Conservation (phyloP, 2,888 invertebrate genomes). For the Drosophila trichaetosa region DNA sequence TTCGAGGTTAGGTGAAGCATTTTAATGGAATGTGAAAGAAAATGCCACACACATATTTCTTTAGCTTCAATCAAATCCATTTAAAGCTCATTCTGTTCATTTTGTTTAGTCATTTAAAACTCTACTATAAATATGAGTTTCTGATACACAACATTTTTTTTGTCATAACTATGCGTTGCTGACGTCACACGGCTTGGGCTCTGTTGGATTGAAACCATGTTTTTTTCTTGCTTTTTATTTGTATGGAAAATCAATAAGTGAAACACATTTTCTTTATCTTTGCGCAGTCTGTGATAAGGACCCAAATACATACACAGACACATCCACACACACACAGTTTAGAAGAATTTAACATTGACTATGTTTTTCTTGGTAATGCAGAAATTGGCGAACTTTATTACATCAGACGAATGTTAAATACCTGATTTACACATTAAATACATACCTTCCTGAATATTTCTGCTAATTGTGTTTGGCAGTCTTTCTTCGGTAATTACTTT, state of each 20-base stretch:
- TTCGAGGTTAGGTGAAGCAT: slow-evolving; percentile 38
- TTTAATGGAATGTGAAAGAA: background rate
- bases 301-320: background rate
- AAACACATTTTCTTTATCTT: slow-evolving; percentile 36
- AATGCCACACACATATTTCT: background rate
- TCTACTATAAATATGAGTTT: background rate
- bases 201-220: slow-evolving; percentile 17
- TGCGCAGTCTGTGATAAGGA: slow-evolving; percentile 41
- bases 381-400: slow-evolving; percentile 35
- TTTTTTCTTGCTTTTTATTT: background rate
- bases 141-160: slow-evolving; percentile 5
- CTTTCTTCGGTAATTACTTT: slow-evolving; percentile 75
- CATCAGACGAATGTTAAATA: slow-evolving; percentile 50
- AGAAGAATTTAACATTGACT: background rate
- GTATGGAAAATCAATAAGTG: slow-evolving; percentile 56
- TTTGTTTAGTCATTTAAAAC: too few relatives aligned
- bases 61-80: background rate
- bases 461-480: slow-evolving; percentile 21
- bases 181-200: slow-evolving; percentile 46
- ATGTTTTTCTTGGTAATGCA: background rate
- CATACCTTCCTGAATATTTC: slow-evolving; percentile 51
- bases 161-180: slow-evolving; percentile 17
- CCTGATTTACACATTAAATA: slow-evolving; percentile 15
- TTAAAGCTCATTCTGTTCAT: background rate
- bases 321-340: slow-evolving; percentile 3